Evolutionary conservation across 2,113 vertebrate species (phyloP), one percentile per base, ranked within the genome.

Genomic region (Phrynosoma platyrhinos): DNA sequence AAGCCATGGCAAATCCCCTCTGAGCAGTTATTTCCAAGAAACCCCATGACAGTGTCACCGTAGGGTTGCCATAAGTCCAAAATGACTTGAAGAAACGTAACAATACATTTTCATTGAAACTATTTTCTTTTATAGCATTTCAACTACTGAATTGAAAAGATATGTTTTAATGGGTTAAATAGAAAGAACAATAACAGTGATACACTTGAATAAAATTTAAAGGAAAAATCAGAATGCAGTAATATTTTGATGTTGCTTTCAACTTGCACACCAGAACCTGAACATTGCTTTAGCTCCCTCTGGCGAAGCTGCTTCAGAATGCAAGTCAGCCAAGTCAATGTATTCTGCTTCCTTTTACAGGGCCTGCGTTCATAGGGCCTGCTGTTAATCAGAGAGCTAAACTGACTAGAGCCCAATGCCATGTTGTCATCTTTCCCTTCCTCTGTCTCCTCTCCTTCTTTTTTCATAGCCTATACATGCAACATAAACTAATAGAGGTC

Each of bases 281-380:
- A 95, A 91, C 88, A 91, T 88, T 91, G 27, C 94, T 87, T 94
- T 94, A 93, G 94, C 94, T 86, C 95, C 95, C 95, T 94, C 95
- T 96, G 91, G 92, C 93, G 95, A 94, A 88, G 92, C 83, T 71
- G 27, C 80, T 81, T 80, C 90, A 92, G 91, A 92, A 4, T 95
- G 94, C 95, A 96, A 94, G 92, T 75, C 40, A 3, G 1, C 23
- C 58, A 80, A 52, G 2, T 10, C 20, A 36, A n/a, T 10, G 4
- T 30, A 6, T 1, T 32, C 55, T 79, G 72, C 66, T 58, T 75
- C 77, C 4, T 2, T 32, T 64, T 86, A 64, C 91, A 74, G 32
- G 75, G 68, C 4, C 1, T 1, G 0, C 6, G 9, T 16, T 82
- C 32, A 10, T 5, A 36, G n/a, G 18, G n/a, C 55, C 36, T 42